These are phyloP conservation scores for Ernsta delagoae DNA, from an alignment of 2,888 invertebrate genomes.

Conservation along the genomic window DNA sequence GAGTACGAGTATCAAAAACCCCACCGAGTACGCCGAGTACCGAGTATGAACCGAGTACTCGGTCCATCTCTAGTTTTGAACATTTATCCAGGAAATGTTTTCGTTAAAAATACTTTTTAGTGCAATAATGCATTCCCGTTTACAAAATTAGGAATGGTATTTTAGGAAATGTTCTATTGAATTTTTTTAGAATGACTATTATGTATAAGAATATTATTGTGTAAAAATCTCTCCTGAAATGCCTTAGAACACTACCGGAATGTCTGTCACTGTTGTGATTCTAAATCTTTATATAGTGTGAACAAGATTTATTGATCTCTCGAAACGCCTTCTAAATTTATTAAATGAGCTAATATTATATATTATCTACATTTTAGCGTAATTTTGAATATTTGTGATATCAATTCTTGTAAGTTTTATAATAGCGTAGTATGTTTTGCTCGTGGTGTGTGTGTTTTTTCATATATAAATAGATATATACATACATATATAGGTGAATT, in stretches of 20 bases:
- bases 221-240: conserved; percentile 20
- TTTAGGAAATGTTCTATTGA: conserved; percentile 19
- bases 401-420: conserved; percentile 39
- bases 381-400: conserved; percentile 69
- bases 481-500: conserved; percentile 16
- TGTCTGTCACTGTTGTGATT: conserved; percentile 29
- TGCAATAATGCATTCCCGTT: conserved; percentile 35
- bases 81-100: conserved; percentile 9
- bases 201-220: conserved; percentile 16
- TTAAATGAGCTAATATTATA: conserved; percentile 45
- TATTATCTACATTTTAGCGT: conserved; percentile 47
- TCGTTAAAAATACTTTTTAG: conserved; percentile 15
- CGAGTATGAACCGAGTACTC: too few relatives aligned
- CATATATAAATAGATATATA: conserved; percentile 18
- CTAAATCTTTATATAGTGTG: conserved; percentile 21
- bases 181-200: conserved; percentile 11
- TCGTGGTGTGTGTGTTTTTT: conserved; percentile 29
- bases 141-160: conserved; percentile 34
- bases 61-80: too few relatives aligned
- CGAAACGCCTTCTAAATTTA: conserved; percentile 68
- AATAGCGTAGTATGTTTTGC: neutral
- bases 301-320: conserved; percentile 64
- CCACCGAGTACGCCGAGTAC: too few relatives aligned
- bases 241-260: conserved; percentile 28
- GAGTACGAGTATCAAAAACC: too few relatives aligned